These are phyloP conservation scores for Polyergus mexicanus DNA, from an alignment of 1,140 invertebrate genomes.

Conservation along the genomic window DNA sequence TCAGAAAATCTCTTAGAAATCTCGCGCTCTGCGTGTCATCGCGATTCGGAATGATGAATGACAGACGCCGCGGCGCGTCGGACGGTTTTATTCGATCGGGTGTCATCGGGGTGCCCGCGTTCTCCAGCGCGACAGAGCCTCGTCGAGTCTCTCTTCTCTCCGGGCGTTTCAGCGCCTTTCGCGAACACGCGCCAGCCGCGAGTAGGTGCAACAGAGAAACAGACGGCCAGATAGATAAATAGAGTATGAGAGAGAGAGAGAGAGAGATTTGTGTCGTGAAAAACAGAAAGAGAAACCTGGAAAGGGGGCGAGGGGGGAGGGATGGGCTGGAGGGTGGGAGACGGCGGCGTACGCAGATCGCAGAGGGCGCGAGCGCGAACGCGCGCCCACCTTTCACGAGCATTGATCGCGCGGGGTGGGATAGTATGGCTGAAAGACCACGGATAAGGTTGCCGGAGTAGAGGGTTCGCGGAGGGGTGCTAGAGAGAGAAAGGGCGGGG, in stretches of 20 bases:
- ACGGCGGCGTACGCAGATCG: constrained; percentile 83
- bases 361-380: constrained; percentile 82
- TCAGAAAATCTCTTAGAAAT: no score
- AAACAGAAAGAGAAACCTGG: background rate
- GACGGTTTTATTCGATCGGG: background rate
- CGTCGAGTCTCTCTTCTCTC: constrained; percentile 20
- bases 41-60: background rate
- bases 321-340: background rate
- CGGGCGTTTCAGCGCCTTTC: constrained; percentile 18
- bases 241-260: background rate
- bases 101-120: background rate
- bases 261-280: background rate
- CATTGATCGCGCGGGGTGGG: constrained; percentile 83
- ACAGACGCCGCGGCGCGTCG: background rate
- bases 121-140: background rate
- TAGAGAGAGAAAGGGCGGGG: constrained; percentile 59
- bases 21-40: no score
- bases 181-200: constrained; percentile 22
- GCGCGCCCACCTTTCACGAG: constrained; percentile 83
- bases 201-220: constrained; percentile 16
- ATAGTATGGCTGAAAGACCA: constrained; percentile 69
- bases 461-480: constrained; percentile 28
- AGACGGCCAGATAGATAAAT: background rate
- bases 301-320: background rate
- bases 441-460: constrained; percentile 57